Conservation (phyloP, 2,797 vertebrate genomes). For the Gallinago nigripennis region DNA sequence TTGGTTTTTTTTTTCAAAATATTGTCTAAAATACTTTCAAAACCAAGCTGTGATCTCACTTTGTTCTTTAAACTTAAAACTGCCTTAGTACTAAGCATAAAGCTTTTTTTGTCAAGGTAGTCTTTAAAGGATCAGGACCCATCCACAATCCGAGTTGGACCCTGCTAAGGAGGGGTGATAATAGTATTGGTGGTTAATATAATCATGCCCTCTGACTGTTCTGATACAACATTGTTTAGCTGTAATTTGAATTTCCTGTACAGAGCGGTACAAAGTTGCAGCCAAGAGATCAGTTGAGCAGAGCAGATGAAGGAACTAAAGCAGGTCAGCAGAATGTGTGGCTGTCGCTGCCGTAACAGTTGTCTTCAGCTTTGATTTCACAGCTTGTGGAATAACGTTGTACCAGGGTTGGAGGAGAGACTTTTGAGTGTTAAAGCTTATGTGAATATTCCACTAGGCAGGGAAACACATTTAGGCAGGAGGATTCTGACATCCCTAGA, state of each 20-base stretch:
- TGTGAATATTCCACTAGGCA: not conserved
- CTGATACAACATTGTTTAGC: fast-evolving
- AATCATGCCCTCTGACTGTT: not conserved
- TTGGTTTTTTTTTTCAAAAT: not conserved
- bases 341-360: not conserved
- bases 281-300: not conserved
- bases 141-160: not conserved
- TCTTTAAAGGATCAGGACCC: not conserved
- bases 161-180: not conserved
- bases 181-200: not conserved
- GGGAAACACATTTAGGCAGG: not conserved
- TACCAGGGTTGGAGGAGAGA: not conserved
- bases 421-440: not conserved
- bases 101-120: not conserved
- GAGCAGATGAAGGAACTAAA: not conserved
- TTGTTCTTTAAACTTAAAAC: not conserved
- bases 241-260: not conserved
- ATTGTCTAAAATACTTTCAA: not conserved
- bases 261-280: not conserved
- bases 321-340: not conserved
- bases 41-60: not conserved
- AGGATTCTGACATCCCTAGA: not conserved
- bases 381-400: not conserved
- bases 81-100: not conserved
- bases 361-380: not conserved